phyloP scores from a whole-genome alignment of 2,113 vertebrate genomes.

The Sylvicapra grimmia region DNA sequence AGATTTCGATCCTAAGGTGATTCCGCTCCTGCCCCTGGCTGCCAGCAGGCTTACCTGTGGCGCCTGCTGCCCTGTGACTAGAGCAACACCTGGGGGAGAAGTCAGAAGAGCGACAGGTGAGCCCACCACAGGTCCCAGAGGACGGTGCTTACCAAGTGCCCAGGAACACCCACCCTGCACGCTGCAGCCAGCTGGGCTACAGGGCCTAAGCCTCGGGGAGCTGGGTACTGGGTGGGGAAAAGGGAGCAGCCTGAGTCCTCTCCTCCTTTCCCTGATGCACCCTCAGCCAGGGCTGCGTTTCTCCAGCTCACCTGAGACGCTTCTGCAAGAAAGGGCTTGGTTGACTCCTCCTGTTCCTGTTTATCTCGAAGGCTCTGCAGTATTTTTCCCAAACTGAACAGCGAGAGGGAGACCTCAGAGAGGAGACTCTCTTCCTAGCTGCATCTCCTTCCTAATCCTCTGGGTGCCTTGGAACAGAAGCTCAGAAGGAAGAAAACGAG shows the following conservation, averaged over 20 bases:
- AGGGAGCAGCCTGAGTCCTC: conserved; percentile 44
- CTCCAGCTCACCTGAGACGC: conserved; percentile 66
- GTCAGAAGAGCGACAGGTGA: conserved; percentile 68
- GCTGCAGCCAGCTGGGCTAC: conserved; percentile 38
- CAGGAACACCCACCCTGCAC: not conserved
- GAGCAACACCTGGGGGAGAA: conserved; percentile 56
- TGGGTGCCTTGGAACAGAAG: conserved; percentile 57
- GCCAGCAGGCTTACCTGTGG: conserved; percentile 72
- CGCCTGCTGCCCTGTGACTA: conserved; percentile 45
- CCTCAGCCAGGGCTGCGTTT: conserved; percentile 60
- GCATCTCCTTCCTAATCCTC: conserved; percentile 69
- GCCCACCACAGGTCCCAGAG: conserved; percentile 33
- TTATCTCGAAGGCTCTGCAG: conserved; percentile 67
- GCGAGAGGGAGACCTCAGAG: conserved; percentile 66
- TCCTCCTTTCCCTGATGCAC: conserved; percentile 43
- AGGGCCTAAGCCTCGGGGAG: conserved; percentile 48
- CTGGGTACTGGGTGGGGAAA: conserved; percentile 15
- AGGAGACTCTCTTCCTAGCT: conserved; percentile 64
- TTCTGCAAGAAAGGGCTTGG: conserved; percentile 64
- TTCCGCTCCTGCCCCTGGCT: conserved; percentile 19
- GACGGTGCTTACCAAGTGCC: conserved; percentile 23
- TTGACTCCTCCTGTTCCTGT: conserved; percentile 57
- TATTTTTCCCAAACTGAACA: conserved; percentile 71
- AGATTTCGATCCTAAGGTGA: conserved; percentile 13
- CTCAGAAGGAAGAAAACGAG: conserved; percentile 62